Percentiles rank a stretch among this genome's conserved stretches.
Conservation (phyloP, 1,140 invertebrate genomes). For the Rhagoletis zephyria region DNA sequence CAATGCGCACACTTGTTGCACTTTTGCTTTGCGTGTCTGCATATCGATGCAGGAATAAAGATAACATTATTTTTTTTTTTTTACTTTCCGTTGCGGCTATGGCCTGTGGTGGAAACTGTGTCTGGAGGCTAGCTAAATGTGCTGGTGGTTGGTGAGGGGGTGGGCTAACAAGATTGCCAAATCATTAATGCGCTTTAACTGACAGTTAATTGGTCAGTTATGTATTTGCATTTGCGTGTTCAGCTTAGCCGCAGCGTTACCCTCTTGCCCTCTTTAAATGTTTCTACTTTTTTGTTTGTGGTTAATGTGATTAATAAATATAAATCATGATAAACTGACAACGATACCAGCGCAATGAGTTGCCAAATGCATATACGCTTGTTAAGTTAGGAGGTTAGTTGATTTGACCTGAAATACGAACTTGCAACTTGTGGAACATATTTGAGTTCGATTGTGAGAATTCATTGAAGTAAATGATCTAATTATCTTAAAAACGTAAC, state of each 20-base stretch:
- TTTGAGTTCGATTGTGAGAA: background rate
- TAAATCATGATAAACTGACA: conserved; percentile 43
- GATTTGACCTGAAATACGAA: conserved; percentile 6
- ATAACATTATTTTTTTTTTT: conserved; percentile 7
- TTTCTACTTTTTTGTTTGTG: background rate
- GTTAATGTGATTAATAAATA: conserved; percentile 31
- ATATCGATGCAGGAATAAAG: conserved; percentile 46
- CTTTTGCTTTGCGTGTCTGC: conserved; percentile 34
- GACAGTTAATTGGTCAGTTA: conserved; percentile 46
- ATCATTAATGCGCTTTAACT: conserved; percentile 50
- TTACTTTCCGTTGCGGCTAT: background rate
- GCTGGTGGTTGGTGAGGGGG: background rate
- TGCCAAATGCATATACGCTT: background rate
- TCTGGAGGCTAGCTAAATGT: background rate
- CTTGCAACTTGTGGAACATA: background rate
- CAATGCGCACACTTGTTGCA: conserved; percentile 48
- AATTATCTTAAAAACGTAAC: no score
- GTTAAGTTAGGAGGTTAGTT: background rate
- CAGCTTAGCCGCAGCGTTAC: background rate
- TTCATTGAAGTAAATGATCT: background rate
- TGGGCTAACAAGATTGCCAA: conserved; percentile 19
- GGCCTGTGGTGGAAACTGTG: background rate
- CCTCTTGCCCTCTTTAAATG: background rate
- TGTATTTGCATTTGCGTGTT: conserved; percentile 44
- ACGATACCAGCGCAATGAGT: conserved; percentile 6